Evolutionary conservation across 2,797 vertebrate species (phyloP), one percentile per base, ranked within the genome.

Genomic region (Clarias pachynema): DNA sequence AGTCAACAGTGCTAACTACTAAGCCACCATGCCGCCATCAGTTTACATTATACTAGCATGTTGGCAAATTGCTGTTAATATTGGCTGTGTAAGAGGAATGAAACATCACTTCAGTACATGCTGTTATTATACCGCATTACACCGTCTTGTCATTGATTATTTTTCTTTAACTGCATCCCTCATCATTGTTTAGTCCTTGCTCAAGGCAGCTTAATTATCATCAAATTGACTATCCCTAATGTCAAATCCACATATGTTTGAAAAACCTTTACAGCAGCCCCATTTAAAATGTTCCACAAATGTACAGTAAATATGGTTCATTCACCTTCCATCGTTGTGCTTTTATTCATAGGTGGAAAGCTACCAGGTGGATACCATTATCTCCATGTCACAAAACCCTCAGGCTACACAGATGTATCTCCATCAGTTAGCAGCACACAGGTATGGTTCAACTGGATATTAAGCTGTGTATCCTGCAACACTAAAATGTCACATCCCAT

Each of bases 361-460:
- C 93, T 99, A 86, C 97, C 98, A 56, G 97, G 97, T 85, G 94
- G 95, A 65, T 96, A 92, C 73, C 86, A 96, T 92, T 99, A 97
- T 88, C 93, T 99, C 82, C 95, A 96, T 22, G 37, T 97, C 26
- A 90, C 92, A 87, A 97, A 95, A 90, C 97, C 97, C 2, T 89
- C 91, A n/a, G 75, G 95, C 3, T 87, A 91, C 24, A 2, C 29
- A 31, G 74, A 34, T 20, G 4, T 16, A 56, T 16, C 57, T 79
- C 60, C 92, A 74, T 20, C 91, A 92, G 87, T 91, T 88, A 3
- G 96, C 96, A 69, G 44, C 5, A 3, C 59, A 20, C 12, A 91
- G 91, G 97, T 94, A 87, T 9, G 87, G 79, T 56, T 26, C 14
- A 12, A 78, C 29, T 77, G 75, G 20, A 60, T 60, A 24, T 31